Conservation (phyloP, 2,797 vertebrate genomes). For the Clarias platycephalus region DNA sequence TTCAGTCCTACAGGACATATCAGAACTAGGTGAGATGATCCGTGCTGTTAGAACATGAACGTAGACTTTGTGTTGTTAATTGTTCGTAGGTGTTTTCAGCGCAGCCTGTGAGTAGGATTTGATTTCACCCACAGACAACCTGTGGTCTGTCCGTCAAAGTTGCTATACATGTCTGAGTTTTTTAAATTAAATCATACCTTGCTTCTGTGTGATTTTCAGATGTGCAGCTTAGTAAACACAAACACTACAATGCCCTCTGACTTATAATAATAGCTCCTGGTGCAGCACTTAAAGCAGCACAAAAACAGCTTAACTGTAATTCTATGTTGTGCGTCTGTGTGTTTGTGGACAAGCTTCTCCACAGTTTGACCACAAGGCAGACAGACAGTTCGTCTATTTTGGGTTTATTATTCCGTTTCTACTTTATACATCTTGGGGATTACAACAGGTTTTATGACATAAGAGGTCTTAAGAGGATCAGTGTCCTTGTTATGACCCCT, state of each 20-base stretch:
- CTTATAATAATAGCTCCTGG: constrained; percentile 39
- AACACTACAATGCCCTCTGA: constrained; percentile 12
- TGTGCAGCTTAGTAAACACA: constrained; percentile 29
- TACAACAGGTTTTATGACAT: constrained; percentile 68
- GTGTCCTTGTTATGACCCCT: constrained; percentile 62
- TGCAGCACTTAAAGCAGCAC: constrained; percentile 11
- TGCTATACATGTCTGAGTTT: constrained; percentile 28
- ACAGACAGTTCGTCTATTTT: constrained; percentile 47
- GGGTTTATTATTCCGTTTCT: constrained; percentile 42
- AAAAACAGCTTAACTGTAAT: constrained; percentile 32
- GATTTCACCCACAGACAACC: constrained; percentile 22
- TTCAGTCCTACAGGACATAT: background rate
- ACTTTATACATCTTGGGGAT: constrained; percentile 69
- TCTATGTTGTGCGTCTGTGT: constrained; percentile 5
- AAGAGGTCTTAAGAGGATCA: constrained; percentile 72
- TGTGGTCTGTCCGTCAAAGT: background rate
- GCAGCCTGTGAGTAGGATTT: background rate
- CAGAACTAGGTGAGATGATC: background rate
- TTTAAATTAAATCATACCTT: constrained; percentile 14
- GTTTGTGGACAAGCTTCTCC: constrained; percentile 13
- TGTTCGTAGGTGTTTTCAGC: background rate
- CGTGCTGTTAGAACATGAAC: background rate
- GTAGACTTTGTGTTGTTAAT: background rate
- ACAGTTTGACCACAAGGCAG: constrained; percentile 48
- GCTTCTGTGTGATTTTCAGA: constrained; percentile 25